phyloP scores from a whole-genome alignment of 2,888 invertebrate genomes.

The Panopea generosa region DNA sequence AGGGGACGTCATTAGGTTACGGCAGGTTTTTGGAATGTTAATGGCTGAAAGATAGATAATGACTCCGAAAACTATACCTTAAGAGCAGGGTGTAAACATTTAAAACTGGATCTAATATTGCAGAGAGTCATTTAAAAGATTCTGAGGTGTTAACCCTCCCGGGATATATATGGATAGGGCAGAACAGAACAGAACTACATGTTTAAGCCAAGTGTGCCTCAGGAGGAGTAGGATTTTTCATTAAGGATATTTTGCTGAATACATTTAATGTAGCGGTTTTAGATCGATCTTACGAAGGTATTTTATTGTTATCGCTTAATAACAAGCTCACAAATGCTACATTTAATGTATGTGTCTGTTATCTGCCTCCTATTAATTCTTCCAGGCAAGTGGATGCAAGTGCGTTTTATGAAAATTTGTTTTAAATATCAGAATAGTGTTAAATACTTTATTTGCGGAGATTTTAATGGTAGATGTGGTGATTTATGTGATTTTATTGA shows the following conservation, averaged over 20 bases:
- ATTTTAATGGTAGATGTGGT: constrained; percentile 44
- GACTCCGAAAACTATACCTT: too few species aligned
- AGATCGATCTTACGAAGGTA: constrained; percentile 19
- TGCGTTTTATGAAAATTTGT: constrained; percentile 25
- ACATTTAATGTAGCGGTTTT: constrained; percentile 14
- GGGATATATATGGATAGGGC: too few species aligned
- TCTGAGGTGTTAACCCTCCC: too few species aligned
- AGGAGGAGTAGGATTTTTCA: constrained; percentile 37
- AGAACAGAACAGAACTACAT: constrained; percentile 19
- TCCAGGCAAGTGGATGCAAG: constrained; percentile 29
- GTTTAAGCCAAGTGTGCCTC: constrained; percentile 18
- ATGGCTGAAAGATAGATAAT: too few species aligned
- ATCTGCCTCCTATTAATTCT: constrained; percentile 34
- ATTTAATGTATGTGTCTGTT: constrained; percentile 28
- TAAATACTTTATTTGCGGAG: constrained; percentile 28
- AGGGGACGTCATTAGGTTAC: too few species aligned
- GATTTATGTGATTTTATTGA: constrained; percentile 43
- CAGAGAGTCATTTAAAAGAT: too few species aligned
- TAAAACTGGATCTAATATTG: constrained; percentile 27
- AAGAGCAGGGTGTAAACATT: constrained; percentile 3
- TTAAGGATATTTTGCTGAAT: not conserved
- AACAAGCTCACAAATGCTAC: constrained; percentile 5
- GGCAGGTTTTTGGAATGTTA: too few species aligned
- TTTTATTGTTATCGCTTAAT: constrained; percentile 22
- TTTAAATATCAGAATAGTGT: constrained; percentile 3